Evolutionary conservation across 2,113 vertebrate genomes (phyloP).

Genomic region (Misgurnus mizolepis): DNA sequence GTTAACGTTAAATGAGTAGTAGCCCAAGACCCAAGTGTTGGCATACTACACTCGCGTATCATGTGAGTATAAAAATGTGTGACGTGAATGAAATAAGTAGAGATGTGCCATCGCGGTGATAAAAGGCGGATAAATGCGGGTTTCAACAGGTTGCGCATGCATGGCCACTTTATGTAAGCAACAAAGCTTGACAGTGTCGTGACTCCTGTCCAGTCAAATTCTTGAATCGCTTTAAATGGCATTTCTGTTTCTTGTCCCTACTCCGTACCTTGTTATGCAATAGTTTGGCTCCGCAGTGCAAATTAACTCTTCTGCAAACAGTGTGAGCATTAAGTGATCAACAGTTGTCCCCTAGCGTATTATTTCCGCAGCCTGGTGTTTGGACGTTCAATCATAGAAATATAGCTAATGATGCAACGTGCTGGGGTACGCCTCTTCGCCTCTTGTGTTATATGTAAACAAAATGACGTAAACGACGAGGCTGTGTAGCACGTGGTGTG

Average conservation of each 20-base stretch:
- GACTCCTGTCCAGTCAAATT: background rate
- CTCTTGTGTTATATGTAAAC: constrained; percentile 68
- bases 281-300: background rate
- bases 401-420: background rate
- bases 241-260: background rate
- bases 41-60: background rate
- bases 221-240: background rate
- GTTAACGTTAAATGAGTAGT: background rate
- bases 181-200: constrained; percentile 4
- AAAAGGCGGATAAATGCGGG: background rate
- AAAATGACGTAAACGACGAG: constrained; percentile 64
- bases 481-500: constrained; percentile 48
- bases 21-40: background rate
- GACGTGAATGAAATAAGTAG: background rate
- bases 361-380: background rate
- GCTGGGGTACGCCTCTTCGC: constrained; percentile 12
- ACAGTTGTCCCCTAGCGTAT: background rate
- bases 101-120: background rate
- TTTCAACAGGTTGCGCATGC: constrained; percentile 24
- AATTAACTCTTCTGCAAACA: background rate
- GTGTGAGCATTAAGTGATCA: background rate
- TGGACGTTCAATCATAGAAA: background rate
- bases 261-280: constrained; percentile 7
- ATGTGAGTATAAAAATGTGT: background rate
- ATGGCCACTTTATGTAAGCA: constrained; percentile 1